A percentile compares a stretch with the other conserved stretches of the same genome.
Evolutionary conservation across 2,113 vertebrate genomes (phyloP).

Genomic region (Dipodomys ordii): DNA sequence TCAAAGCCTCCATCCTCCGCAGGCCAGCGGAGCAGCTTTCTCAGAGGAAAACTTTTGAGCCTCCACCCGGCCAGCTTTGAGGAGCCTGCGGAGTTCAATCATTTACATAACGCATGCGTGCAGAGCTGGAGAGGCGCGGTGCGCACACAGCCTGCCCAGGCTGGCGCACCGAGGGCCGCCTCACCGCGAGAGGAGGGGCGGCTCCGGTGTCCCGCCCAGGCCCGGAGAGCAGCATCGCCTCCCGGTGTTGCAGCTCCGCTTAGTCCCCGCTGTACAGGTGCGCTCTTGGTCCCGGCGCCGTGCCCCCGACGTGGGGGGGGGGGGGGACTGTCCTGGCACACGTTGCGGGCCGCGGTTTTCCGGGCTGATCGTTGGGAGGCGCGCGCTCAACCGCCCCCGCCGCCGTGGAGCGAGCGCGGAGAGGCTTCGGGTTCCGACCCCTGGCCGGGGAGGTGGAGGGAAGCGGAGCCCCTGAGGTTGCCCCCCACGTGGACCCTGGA

Average conservation of each 20-base stretch:
- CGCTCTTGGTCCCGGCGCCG: not conserved
- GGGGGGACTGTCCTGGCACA: not conserved
- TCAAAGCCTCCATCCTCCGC: constrained; percentile 71
- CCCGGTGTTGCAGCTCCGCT: not conserved
- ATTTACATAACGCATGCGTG: constrained; percentile 72
- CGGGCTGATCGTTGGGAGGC: not conserved
- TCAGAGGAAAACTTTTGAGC: constrained; percentile 67
- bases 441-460: no score
- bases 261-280: not conserved
- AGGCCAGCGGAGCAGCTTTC: constrained; percentile 60
- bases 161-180: not conserved
- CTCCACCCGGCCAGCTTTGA: constrained; percentile 78
- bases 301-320: not conserved
- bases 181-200: no score
- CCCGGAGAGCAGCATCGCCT: no score
- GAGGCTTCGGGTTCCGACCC: not conserved
- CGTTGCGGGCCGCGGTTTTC: not conserved
- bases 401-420: not conserved
- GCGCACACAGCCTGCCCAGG: not conserved
- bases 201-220: no score
- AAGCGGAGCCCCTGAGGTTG: not conserved
- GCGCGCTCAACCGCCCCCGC: constrained; percentile 2
- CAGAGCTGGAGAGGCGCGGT: not conserved
- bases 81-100: not conserved
- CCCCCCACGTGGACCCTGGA: not conserved